Conservation (phyloP, 2,888 invertebrate genomes). For the Aelia acuminata region DNA sequence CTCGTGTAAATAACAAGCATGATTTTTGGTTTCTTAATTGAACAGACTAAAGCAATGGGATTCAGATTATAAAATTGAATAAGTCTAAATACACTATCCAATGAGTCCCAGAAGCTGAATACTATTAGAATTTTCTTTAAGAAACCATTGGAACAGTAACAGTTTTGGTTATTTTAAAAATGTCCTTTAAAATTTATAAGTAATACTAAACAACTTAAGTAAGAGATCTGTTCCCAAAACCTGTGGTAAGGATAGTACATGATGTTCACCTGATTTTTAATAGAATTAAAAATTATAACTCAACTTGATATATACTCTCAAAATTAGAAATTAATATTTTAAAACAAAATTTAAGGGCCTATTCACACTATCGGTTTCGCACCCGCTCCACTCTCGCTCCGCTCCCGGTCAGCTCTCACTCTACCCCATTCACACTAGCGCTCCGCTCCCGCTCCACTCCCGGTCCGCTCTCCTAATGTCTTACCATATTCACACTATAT, state of each 20-base stretch:
- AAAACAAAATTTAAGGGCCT: too few species aligned
- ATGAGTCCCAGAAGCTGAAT: background rate
- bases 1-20: background rate
- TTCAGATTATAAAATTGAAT: background rate
- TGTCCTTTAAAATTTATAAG: background rate
- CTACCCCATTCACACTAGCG: too few species aligned
- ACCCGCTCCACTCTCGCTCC: too few species aligned
- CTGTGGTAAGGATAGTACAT: background rate
- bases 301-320: too few species aligned
- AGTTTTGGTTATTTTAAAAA: background rate
- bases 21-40: background rate
- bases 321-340: too few species aligned
- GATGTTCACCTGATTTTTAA: background rate
- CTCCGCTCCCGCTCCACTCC: too few species aligned
- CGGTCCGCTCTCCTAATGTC: too few species aligned
- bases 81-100: background rate
- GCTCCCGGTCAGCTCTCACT: too few species aligned
- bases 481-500: too few species aligned
- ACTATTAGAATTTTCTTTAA: background rate
- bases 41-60: background rate
- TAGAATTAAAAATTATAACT: background rate
- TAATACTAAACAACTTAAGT: background rate
- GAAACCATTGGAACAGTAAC: background rate
- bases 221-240: background rate
- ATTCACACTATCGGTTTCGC: too few species aligned